Evolutionary conservation across 2,888 invertebrate genomes (phyloP).

Genomic region (Agriotes lineatus): DNA sequence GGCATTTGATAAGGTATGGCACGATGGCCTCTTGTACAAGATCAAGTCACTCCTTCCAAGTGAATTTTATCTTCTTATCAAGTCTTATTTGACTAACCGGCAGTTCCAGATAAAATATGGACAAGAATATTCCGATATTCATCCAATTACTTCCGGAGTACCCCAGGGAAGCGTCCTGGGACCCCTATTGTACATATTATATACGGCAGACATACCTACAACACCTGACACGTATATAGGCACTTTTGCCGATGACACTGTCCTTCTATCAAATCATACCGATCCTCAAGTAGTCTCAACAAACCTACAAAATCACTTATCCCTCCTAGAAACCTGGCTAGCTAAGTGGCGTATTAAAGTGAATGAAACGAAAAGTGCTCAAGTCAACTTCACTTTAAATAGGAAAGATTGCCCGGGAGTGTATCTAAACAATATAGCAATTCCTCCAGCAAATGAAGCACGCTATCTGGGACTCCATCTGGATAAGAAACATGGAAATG

Average conservation of each 20-base stretch:
- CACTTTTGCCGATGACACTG: slow-evolving; percentile 6
- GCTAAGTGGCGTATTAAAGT: slow-evolving; percentile 13
- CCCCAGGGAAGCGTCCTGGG: neutral
- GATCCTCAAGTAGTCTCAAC: too few species aligned
- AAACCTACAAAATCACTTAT: neutral
- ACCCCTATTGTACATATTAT: neutral
- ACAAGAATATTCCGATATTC: neutral
- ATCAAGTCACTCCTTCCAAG: too few species aligned
- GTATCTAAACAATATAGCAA: slow-evolving; percentile 9
- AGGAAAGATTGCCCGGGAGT: neutral
- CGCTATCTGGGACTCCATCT: slow-evolving; percentile 10
- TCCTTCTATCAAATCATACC: slow-evolving; percentile 3
- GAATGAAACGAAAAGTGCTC: slow-evolving; percentile 9
- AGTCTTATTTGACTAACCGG: too few species aligned
- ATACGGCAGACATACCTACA: slow-evolving; percentile 1
- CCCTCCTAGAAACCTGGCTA: neutral
- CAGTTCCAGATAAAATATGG: slow-evolving; percentile 1
- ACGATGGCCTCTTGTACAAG: too few species aligned
- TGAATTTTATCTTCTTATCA: too few species aligned
- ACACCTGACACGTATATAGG: neutral
- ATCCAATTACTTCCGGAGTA: neutral
- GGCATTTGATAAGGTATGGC: neutral
- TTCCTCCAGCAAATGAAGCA: slow-evolving; percentile 10
- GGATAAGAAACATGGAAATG: slow-evolving; percentile 12
- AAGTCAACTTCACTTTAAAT: neutral